Conservation (phyloP, 2,888 invertebrate species). For the Machimus atricapillus region DNA sequence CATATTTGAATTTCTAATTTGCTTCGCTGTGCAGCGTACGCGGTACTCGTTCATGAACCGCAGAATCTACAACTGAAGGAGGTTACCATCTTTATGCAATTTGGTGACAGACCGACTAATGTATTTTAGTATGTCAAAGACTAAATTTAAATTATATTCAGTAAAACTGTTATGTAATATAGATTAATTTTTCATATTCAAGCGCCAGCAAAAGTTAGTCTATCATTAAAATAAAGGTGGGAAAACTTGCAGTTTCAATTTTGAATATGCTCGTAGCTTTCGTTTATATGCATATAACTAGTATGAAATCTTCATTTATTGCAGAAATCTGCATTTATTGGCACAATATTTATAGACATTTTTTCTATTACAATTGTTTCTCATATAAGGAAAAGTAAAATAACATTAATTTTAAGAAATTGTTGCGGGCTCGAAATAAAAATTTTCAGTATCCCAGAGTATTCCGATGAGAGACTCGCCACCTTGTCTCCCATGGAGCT, state of each 20-base stretch:
- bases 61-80: not conserved
- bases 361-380: too few species aligned
- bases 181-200: not conserved
- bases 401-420: too few species aligned
- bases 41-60: not conserved
- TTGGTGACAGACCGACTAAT: not conserved
- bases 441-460: too few species aligned
- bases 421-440: too few species aligned
- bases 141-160: not conserved
- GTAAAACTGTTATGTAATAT: not conserved
- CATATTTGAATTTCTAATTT: constrained; percentile 40
- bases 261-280: too few species aligned
- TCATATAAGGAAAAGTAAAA: not conserved
- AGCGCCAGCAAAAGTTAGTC: not conserved
- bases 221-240: not conserved
- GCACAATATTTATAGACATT: too few species aligned
- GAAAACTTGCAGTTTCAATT: not conserved
- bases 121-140: not conserved
- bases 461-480: too few species aligned
- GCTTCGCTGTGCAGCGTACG: not conserved
- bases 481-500: too few species aligned
- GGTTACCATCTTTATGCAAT: not conserved
- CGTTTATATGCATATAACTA: too few species aligned
- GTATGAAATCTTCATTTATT: too few species aligned
- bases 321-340: too few species aligned